These are phyloP conservation scores for Odocoileus virginianus DNA, from an alignment of 2,113 vertebrate species.

Conservation along the genomic window DNA sequence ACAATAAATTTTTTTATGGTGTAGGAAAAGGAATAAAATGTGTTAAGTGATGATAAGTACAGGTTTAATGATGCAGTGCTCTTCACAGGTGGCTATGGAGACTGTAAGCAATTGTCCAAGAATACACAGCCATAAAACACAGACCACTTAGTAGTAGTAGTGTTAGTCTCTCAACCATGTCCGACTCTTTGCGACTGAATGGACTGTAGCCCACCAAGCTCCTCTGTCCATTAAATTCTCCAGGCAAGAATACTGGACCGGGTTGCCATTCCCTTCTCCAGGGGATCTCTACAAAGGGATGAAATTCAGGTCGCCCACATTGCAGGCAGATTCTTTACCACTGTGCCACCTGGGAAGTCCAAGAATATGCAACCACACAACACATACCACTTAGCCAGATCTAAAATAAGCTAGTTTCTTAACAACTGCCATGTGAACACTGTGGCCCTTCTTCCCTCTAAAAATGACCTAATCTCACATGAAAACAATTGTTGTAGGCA, in stretches of 20 bases:
- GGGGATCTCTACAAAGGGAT: background rate
- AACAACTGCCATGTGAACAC: background rate
- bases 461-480: background rate
- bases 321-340: background rate
- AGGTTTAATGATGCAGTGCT: constrained; percentile 35
- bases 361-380: background rate
- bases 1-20: background rate
- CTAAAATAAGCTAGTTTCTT: constrained; percentile 1
- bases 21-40: background rate
- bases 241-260: background rate
- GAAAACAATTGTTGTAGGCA: background rate
- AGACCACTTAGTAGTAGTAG: background rate
- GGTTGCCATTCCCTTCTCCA: background rate
- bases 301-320: background rate
- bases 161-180: background rate
- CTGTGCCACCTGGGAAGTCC: background rate
- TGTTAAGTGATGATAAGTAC: background rate
- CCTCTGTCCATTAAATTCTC: background rate
- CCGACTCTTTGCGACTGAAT: background rate
- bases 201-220: background rate
- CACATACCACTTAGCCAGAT: background rate
- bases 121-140: background rate
- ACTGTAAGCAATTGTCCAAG: background rate
- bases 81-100: background rate
- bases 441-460: background rate